Percentiles rank a stretch among this genome's conserved stretches.
phyloP scores from a whole-genome alignment of 1,140 invertebrate species.

The Hyles vespertilio region DNA sequence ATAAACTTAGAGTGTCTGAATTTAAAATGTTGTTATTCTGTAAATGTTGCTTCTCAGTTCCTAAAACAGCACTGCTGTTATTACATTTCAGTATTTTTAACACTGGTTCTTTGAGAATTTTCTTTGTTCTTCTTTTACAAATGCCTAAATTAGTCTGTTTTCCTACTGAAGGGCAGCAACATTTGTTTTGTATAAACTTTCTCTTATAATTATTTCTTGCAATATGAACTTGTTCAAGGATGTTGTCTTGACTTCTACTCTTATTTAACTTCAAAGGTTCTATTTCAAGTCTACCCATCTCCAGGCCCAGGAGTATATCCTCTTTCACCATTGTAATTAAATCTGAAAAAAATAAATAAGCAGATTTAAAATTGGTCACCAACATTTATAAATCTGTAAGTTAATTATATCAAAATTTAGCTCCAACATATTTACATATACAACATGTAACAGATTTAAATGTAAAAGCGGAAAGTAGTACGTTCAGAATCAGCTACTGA shows the following conservation, averaged over 20 bases:
- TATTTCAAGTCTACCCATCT: slow-evolving; percentile 74
- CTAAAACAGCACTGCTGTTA: slow-evolving; percentile 26
- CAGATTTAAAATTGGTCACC: too few relatives aligned
- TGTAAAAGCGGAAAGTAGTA: too few relatives aligned
- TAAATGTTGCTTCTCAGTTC: slow-evolving; percentile 32
- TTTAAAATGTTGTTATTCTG: slow-evolving; percentile 17
- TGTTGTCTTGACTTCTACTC: slow-evolving; percentile 13
- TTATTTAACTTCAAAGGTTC: slow-evolving; percentile 43
- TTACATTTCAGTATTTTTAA: slow-evolving; percentile 49
- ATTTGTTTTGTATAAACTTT: slow-evolving; percentile 28
- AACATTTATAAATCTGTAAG: not conserved
- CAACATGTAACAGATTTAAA: too few relatives aligned
- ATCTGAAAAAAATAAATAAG: not conserved
- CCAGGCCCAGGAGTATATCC: slow-evolving; percentile 66
- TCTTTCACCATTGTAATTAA: slow-evolving; percentile 59
- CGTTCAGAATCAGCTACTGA: too few relatives aligned
- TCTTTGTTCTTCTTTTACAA: slow-evolving; percentile 57
- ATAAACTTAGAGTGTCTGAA: slow-evolving; percentile 46
- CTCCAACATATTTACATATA: too few relatives aligned
- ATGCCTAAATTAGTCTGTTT: slow-evolving; percentile 41
- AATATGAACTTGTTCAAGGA: slow-evolving; percentile 7
- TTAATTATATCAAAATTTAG: not conserved
- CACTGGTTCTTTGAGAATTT: slow-evolving; percentile 60
- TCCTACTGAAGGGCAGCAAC: slow-evolving; percentile 39
- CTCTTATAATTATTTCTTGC: slow-evolving; percentile 11